phyloP scores from a whole-genome alignment of 2,888 invertebrate species.

The Dasypolia templi region DNA sequence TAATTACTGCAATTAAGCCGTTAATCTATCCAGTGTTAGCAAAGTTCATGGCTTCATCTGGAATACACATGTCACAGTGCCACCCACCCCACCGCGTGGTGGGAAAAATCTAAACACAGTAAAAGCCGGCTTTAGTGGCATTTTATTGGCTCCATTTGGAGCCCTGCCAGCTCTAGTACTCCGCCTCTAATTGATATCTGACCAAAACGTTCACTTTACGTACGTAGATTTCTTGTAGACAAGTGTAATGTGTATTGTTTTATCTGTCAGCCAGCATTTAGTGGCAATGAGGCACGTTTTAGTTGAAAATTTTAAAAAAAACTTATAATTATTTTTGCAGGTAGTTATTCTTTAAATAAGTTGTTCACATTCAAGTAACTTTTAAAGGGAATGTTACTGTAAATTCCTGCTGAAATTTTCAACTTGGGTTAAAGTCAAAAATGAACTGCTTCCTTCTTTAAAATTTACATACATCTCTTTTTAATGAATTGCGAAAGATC shows the following conservation, averaged over 20 bases:
- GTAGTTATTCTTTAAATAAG: neutral
- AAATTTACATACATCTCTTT: neutral
- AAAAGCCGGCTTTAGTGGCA: constrained; percentile 83
- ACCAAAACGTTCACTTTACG: constrained; percentile 77
- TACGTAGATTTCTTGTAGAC: constrained; percentile 72
- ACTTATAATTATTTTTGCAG: neutral
- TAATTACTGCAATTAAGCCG: constrained; percentile 67
- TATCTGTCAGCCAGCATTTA: constrained; percentile 18
- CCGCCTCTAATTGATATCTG: constrained; percentile 88
- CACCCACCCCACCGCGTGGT: constrained; percentile 67
- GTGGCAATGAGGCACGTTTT: neutral
- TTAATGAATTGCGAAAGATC: neutral
- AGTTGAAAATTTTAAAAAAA: neutral
- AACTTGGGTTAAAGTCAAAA: neutral
- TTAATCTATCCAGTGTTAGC: constrained; percentile 64
- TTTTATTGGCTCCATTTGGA: constrained; percentile 87
- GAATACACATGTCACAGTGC: constrained; percentile 76
- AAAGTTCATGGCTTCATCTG: constrained; percentile 74
- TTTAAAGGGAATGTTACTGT: neutral
- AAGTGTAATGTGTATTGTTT: constrained; percentile 61
- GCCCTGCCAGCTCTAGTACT: constrained; percentile 79
- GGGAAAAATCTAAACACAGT: constrained; percentile 87
- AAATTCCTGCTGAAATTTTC: neutral
- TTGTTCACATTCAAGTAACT: neutral
- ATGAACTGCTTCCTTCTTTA: neutral